phyloP scores from a whole-genome alignment of 2,888 invertebrate genomes.

The Anaspis maculata region DNA sequence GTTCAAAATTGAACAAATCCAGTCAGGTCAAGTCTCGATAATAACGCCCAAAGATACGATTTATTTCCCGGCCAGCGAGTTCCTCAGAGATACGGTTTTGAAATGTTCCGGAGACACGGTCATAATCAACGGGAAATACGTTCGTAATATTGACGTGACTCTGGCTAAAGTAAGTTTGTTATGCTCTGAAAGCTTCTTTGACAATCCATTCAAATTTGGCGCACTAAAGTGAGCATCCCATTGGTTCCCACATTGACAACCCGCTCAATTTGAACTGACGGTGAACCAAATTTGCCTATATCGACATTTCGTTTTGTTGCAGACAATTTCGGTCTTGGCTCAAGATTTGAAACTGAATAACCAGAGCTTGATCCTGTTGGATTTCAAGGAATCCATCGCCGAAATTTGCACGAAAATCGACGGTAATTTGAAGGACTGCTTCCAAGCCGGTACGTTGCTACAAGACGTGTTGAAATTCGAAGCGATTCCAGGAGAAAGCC shows the following conservation, averaged over 20 bases:
- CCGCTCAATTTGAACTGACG: no score
- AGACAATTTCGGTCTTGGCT: slow-evolving; percentile 2
- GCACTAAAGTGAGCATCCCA: no score
- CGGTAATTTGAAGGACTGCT: slow-evolving; percentile 3
- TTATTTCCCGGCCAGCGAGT: slow-evolving; percentile 74
- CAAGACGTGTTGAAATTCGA: no score
- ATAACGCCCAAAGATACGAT: slow-evolving; percentile 64
- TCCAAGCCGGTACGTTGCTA: no score
- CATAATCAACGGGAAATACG: slow-evolving; percentile 45
- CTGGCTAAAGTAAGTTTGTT: slow-evolving; percentile 47
- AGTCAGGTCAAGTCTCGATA: slow-evolving; percentile 35
- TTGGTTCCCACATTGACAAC: no score
- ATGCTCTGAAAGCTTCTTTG: neutral
- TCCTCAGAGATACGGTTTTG: slow-evolving; percentile 48
- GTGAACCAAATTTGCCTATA: neutral
- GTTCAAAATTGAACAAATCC: slow-evolving; percentile 32
- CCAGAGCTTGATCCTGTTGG: neutral
- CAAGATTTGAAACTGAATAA: slow-evolving; percentile 1
- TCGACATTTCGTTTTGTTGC: neutral
- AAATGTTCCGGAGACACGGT: slow-evolving; percentile 27
- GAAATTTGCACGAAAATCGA: slow-evolving; percentile 6
- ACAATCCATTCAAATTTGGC: no score
- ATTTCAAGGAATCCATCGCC: slow-evolving; percentile 3
- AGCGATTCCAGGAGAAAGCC: no score
- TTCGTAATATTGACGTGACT: slow-evolving; percentile 52